Conservation (phyloP, 2,888 invertebrate species). For the Polydrusus tereticollis region DNA sequence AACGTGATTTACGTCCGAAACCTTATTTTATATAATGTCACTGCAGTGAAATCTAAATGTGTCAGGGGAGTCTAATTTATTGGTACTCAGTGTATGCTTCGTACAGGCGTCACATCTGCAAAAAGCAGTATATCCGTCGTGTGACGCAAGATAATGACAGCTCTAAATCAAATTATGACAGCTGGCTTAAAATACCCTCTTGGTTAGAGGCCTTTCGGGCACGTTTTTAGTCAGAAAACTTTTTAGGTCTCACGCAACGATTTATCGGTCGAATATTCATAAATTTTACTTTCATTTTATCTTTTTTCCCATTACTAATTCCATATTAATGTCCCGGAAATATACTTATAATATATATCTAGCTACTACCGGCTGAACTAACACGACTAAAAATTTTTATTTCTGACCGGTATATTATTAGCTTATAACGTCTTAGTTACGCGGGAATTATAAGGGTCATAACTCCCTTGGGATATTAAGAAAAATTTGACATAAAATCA, state of each 20-base stretch:
- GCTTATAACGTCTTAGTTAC: too few relatives aligned
- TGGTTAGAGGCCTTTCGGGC: conserved; percentile 46
- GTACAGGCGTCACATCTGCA: conserved; percentile 53
- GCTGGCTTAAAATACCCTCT: conserved; percentile 51
- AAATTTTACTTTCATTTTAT: conserved; percentile 37
- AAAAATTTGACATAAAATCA: too few relatives aligned
- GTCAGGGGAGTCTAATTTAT: conserved; percentile 57
- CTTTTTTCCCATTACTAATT: conserved; percentile 17
- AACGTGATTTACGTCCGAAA: conserved; percentile 74
- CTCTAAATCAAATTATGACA: conserved; percentile 53
- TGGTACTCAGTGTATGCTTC: conserved; percentile 51
- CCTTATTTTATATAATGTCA: conserved; percentile 73
- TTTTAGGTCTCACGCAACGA: conserved; percentile 47
- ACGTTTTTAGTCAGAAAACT: conserved; percentile 46
- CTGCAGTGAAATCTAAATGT: conserved; percentile 60
- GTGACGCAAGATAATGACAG: conserved; percentile 53
- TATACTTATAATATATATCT: too few relatives aligned
- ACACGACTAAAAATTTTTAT: too few relatives aligned
- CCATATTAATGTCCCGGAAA: neutral
- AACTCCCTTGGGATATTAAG: too few relatives aligned
- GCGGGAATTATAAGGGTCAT: too few relatives aligned
- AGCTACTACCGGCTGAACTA: too few relatives aligned
- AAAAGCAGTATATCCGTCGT: conserved; percentile 52
- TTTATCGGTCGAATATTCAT: conserved; percentile 46
- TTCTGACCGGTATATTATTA: too few relatives aligned